Conservation (phyloP, 2,888 invertebrate genomes). For the Hypselothyrea guttata region DNA sequence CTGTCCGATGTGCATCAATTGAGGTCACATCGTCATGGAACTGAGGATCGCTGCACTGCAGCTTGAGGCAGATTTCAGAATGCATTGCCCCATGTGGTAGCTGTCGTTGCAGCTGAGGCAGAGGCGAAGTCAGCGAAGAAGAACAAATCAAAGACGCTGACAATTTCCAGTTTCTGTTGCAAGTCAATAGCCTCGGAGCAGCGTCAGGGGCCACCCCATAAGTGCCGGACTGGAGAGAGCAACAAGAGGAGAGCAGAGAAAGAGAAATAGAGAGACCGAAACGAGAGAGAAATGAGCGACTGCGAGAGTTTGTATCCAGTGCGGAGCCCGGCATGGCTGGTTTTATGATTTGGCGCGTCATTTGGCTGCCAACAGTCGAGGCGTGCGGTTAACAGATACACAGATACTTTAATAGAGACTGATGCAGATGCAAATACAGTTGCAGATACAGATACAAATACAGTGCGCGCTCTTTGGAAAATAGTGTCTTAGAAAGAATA, state of each 20-base stretch:
- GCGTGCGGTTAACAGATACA: conserved; percentile 60
- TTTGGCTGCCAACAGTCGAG: conserved; percentile 65
- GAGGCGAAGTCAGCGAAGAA: conserved; percentile 10
- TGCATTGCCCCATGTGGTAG: conserved; percentile 4
- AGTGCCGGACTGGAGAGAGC: conserved; percentile 20
- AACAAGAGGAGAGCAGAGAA: background rate
- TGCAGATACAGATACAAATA: conserved; percentile 30
- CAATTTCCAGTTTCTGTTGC: conserved; percentile 65
- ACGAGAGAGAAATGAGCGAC: conserved; percentile 1
- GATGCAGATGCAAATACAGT: conserved; percentile 18
- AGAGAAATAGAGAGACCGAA: conserved; percentile 6
- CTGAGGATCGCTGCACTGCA: conserved; percentile 33
- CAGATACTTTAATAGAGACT: conserved; percentile 3
- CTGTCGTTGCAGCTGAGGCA: conserved; percentile 13
- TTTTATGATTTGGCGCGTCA: conserved; percentile 76
- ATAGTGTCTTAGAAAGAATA: background rate
- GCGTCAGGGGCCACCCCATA: conserved; percentile 51
- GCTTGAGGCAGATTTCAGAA: conserved; percentile 14
- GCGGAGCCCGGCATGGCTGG: conserved; percentile 58
- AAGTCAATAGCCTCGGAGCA: conserved; percentile 67
- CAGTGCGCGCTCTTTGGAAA: background rate
- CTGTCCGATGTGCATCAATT: conserved; percentile 22
- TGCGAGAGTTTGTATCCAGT: conserved; percentile 42
- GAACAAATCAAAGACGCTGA: conserved; percentile 45
- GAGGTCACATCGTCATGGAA: conserved; percentile 14